Evolutionary conservation across 2,113 vertebrate genomes (phyloP).

Genomic region (Hippocampus mohnikei): DNA sequence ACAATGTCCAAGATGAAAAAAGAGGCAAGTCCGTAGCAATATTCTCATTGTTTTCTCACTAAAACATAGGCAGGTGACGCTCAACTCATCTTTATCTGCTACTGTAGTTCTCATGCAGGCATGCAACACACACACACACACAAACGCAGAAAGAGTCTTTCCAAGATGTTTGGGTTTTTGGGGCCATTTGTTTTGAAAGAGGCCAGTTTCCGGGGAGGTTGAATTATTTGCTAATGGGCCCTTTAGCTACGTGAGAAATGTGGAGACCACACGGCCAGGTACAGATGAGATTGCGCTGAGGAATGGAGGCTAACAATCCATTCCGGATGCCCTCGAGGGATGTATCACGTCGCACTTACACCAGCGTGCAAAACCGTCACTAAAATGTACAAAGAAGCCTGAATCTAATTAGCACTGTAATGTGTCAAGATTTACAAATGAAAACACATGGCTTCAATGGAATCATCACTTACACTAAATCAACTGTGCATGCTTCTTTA

Average conservation of each 20-base stretch:
- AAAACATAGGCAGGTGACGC: conserved; percentile 13
- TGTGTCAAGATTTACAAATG: conserved; percentile 37
- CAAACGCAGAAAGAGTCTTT: conserved; percentile 12
- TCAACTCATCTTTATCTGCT: conserved; percentile 24
- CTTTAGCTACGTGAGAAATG: conserved; percentile 19
- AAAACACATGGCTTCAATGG: conserved; percentile 21
- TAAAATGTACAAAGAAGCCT: conserved; percentile 33
- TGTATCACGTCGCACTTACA: background rate
- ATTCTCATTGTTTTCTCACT: background rate
- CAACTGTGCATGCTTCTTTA: background rate
- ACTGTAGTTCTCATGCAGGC: conserved; percentile 2
- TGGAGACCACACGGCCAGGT: conserved; percentile 42
- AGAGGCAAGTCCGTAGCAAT: conserved; percentile 2
- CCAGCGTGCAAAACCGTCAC: conserved; percentile 26
- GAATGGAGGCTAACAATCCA: conserved; percentile 25
- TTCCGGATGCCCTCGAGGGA: conserved; percentile 13
- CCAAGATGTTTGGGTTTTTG: conserved; percentile 36
- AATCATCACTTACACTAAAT: conserved; percentile 17
- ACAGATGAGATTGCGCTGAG: conserved; percentile 34
- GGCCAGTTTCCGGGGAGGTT: conserved; percentile 28
- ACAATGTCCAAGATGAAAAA: conserved; percentile 14
- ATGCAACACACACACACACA: conserved; percentile 25
- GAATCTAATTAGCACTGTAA: conserved; percentile 41
- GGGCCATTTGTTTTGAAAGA: conserved; percentile 34
- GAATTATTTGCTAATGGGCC: conserved; percentile 34